These are phyloP conservation scores for Halcyon badia DNA, from an alignment of 2,797 vertebrate genomes.

Conservation along the genomic window DNA sequence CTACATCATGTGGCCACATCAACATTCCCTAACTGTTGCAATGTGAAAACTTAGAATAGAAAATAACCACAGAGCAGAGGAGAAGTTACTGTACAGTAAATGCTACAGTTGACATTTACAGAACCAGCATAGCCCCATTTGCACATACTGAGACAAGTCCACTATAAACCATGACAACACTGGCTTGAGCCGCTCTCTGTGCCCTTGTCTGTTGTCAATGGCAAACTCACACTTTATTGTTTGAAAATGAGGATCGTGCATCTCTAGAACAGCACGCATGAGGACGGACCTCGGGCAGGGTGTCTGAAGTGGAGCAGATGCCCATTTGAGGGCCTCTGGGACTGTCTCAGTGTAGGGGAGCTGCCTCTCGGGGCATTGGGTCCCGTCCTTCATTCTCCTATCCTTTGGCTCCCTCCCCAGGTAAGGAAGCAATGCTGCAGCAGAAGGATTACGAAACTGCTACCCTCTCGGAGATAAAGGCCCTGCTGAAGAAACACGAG, in stretches of 20 bases:
- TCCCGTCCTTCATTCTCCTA: conserved; percentile 17
- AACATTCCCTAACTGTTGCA: background rate
- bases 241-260: background rate
- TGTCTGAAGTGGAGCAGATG: background rate
- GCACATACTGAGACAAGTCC: fast-evolving
- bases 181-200: background rate
- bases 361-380: background rate
- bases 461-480: conserved; percentile 95
- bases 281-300: background rate
- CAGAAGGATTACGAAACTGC: conserved; percentile 94
- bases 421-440: conserved; percentile 94
- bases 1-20: background rate
- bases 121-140: background rate
- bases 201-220: background rate
- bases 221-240: background rate
- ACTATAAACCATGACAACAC: background rate
- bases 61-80: background rate
- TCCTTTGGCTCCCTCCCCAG: conserved; percentile 79
- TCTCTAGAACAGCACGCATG: background rate
- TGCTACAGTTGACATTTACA: background rate
- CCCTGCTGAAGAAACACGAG: conserved; percentile 97
- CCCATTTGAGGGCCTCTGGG: background rate
- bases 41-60: background rate
- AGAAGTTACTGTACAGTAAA: background rate
- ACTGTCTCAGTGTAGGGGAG: fast-evolving